Evolutionary conservation across 2,113 vertebrate species (phyloP).

Genomic region (Lepisosteus oculatus): DNA sequence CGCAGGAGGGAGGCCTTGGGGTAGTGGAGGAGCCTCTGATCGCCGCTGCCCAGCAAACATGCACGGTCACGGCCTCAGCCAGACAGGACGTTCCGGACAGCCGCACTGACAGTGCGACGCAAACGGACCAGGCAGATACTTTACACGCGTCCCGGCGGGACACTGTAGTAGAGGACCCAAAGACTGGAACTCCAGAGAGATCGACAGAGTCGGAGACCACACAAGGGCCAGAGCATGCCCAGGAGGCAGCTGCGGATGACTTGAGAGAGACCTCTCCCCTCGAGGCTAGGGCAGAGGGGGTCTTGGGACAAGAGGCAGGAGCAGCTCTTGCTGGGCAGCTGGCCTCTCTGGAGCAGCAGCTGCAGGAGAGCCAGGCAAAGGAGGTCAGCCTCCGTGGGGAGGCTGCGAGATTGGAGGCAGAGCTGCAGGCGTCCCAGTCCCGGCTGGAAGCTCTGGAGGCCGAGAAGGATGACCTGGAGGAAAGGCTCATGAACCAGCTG

Average conservation of each 20-base stretch:
- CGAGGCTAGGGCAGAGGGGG: conserved; percentile 36
- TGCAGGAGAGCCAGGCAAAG: conserved; percentile 50
- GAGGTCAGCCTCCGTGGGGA: conserved; percentile 52
- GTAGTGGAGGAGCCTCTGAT: conserved; percentile 39
- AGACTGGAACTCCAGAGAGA: conserved; percentile 31
- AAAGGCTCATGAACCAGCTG: conserved; percentile 93
- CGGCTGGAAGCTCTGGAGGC: conserved; percentile 64
- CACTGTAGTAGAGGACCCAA: conserved; percentile 23
- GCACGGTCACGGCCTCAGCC: conserved; percentile 22
- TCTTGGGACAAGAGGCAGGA: conserved; percentile 7
- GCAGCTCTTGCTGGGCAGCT: conserved; percentile 24
- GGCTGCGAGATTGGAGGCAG: conserved; percentile 51
- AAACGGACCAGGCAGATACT: neutral
- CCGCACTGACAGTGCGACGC: conserved; percentile 21
- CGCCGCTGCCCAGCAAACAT: conserved; percentile 30
- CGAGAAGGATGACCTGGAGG: conserved; percentile 94
- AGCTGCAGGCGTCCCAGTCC: conserved; percentile 65
- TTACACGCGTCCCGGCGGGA: conserved; percentile 20
- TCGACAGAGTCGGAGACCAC: conserved; percentile 35
- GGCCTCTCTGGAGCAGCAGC: conserved; percentile 42
- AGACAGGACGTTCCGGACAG: conserved; percentile 25
- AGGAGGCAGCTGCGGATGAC: conserved; percentile 29
- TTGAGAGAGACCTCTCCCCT: conserved; percentile 35
- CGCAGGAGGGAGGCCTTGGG: neutral
- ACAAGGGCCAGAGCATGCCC: neutral